Base-by-base conservation (phyloP, 2,888 invertebrate species). In the Drosophila paucipuncta region DNA sequence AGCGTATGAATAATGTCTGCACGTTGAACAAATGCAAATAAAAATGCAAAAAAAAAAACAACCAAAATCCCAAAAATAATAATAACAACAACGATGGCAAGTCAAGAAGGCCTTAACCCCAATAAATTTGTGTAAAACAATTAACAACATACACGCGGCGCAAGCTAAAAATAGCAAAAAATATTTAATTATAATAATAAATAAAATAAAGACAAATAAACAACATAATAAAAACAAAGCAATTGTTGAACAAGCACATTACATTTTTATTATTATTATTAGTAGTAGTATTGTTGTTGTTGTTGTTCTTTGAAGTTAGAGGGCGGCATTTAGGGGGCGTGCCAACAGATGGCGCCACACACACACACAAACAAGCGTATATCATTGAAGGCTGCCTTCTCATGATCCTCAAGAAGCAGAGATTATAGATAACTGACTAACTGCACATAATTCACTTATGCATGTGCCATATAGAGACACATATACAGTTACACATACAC, bases 101-200 rank as follows among this genome's bases (percentile, higher is more conserved):
- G 75, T 73, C 75, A 73, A 73, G 66, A 76, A 85, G 86, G 89
- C 84, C 84, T 85, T 85, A 85, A 85, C 84, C 84, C 76, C 85
- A 85, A 85, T 85, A 88, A 83, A 84, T 82, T 85, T 47, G 30
- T 79, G 83, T 85, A 88, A 84, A 73, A 85, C 83, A 84, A 87
- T 85, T 75, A 80, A 70, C 71, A 71, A 76, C 67, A 79, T 47
- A 69, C 55, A 77, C 33, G 67, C 76, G 67, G 31, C 39, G 70
- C 73, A 50, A 71, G 76, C 66, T 69, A 68, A 79, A 82, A 82
- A 78, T 58, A 68, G 39, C 47, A 64, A 52, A 25, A 64, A 52
- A 22, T 31, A 13, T 41, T 13, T 68, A 49, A 30, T 54, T 7
- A 18, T n/a, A n/a, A n/a, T n/a, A 53, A 58, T 33, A 37, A 39